Conservation (phyloP, 2,888 invertebrate genomes). For the Chouioia cunea region DNA sequence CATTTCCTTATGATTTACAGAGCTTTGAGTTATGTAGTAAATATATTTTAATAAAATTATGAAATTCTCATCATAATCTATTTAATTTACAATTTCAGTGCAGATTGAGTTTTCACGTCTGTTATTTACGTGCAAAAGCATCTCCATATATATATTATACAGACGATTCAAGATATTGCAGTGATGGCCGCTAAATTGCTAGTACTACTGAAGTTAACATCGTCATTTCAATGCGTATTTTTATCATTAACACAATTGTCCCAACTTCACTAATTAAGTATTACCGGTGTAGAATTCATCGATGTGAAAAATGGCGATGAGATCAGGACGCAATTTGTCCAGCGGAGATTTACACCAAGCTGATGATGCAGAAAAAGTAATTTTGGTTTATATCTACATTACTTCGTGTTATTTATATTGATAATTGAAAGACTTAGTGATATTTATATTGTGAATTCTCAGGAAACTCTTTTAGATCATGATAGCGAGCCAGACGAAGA, state of each 20-base stretch:
- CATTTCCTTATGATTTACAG: too few species aligned
- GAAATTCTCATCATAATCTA: too few species aligned
- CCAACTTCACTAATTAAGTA: neutral
- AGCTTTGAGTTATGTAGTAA: too few species aligned
- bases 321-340: conserved; percentile 56
- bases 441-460: conserved; percentile 37
- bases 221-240: conserved; percentile 13
- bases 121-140: too few species aligned
- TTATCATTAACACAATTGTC: neutral
- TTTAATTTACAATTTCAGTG: too few species aligned
- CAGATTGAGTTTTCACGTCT: too few species aligned
- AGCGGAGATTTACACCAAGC: conserved; percentile 57
- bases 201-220: neutral
- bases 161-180: too few species aligned
- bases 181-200: conserved; percentile 14
- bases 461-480: conserved; percentile 63
- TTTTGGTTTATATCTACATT: conserved; percentile 8
- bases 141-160: too few species aligned
- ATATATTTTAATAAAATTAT: too few species aligned
- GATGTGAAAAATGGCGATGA: conserved; percentile 53
- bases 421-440: neutral
- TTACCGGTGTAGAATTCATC: neutral
- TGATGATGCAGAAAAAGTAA: conserved; percentile 60
- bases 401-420: neutral
- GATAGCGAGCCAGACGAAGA: conserved; percentile 65